Base-by-base conservation (phyloP, 2,888 invertebrate species). In the Halocaridina rubra region DNA sequence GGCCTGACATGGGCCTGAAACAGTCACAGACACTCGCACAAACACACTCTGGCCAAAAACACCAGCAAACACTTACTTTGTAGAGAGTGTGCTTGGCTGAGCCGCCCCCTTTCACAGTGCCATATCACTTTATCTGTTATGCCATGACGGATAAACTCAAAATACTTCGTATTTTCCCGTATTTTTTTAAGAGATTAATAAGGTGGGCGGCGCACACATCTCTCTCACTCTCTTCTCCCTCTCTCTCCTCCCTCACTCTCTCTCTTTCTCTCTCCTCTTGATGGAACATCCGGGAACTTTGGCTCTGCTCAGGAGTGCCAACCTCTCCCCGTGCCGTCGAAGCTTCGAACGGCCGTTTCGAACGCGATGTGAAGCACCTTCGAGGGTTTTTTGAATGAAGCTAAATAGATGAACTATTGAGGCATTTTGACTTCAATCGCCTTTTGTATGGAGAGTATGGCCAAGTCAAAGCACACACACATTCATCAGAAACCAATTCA, bases 211-310 rank as follows among this genome's bases (percentile, higher is more conserved):
- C 67, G 86, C 79, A 86, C 86, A 81, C 86, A 86, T 86, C 79
- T 79, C 85, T n/a, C 53, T 53, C 53, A 53, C 53, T 82, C 86
- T 82, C 86, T 82, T 82, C 86, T 86, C 86, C 86, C 86, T 82
- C 82, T 29, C n/a, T n/a, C n/a, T n/a, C n/a, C n/a, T n/a, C n/a
- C n/a, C n/a, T 81, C 81, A 53, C 53, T 19, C 85, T 82, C 82
- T n/a, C n/a, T n/a, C n/a, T n/a, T n/a, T n/a, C n/a, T n/a, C n/a
- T n/a, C n/a, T n/a, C n/a, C n/a, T n/a, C n/a, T n/a, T n/a, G n/a
- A n/a, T n/a, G n/a, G n/a, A 75, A 86, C 86, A 86, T 86, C 86
- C 86, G 86, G 86, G 86, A 86, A 86, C 86, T 86, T 69, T 46
- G 39, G 61, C 69, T 72, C 74, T 75, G 64, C n/a, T 67, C 86